Conservation (phyloP, 2,888 invertebrate genomes). For the Cremastinae sp. region DNA sequence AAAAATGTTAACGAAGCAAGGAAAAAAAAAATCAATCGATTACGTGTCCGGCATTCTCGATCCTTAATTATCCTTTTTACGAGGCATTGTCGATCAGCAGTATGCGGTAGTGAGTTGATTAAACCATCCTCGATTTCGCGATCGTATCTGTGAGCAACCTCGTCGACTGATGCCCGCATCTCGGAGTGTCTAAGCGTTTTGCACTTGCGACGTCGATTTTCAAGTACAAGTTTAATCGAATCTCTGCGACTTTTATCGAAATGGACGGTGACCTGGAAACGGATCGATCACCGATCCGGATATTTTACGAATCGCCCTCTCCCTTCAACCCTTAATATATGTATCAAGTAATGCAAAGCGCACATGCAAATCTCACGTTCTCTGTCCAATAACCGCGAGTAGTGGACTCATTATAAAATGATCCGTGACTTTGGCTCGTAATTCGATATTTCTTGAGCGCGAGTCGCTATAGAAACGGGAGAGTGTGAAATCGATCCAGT, state of each 20-base stretch:
- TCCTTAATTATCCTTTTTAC: conserved; percentile 37
- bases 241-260: background rate
- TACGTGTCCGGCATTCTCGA: conserved; percentile 16
- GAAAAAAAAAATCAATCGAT: conserved; percentile 25
- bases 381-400: conserved; percentile 1
- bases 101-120: conserved; percentile 31
- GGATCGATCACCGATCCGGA: too few species aligned
- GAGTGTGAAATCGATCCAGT: conserved; percentile 47
- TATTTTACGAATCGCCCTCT: too few species aligned
- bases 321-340: too few species aligned
- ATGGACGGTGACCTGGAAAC: too few species aligned
- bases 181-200: conserved; percentile 6
- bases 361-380: too few species aligned
- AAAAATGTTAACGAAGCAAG: background rate
- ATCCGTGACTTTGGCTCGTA: conserved; percentile 55
- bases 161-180: conserved; percentile 45
- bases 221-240: conserved; percentile 25
- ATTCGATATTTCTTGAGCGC: conserved; percentile 46
- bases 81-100: background rate
- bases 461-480: conserved; percentile 1
- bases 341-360: too few species aligned
- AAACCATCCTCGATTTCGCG: conserved; percentile 32
- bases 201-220: conserved; percentile 13
- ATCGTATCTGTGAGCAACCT: conserved; percentile 35
- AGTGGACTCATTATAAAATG: conserved; percentile 48